Evolutionary conservation across 2,113 vertebrate species (phyloP), one percentile per base, ranked within the genome.

Genomic region (Cichladusa arquata): DNA sequence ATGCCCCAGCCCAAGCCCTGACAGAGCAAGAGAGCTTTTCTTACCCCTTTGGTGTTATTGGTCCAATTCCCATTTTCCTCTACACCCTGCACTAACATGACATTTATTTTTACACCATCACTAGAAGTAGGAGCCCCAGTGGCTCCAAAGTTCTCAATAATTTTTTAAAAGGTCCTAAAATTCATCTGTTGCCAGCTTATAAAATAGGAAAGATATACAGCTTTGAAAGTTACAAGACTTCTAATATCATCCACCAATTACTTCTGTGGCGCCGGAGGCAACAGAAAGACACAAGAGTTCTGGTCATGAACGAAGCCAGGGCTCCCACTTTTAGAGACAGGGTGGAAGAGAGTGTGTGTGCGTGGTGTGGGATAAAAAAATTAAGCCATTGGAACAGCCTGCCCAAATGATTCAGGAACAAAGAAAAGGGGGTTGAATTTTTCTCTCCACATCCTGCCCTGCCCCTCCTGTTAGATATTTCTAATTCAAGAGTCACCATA

Each of bases 131-230:
- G 69, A 96, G 56, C 23, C 76, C 58, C 72, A 57, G 72, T 81
- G 90, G 84, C 93, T 94, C 93, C 76, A 38, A 90, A 83, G 22
- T 48, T 73, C 64, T 78, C 90, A 78, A 56, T 92, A 96, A 60
- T 81, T 93, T 97, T 95, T 95, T 85, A 24, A 95, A 92, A 93
- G 92, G 61, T 81, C 69, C 86, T 90, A 88, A 96, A 97, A 94
- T 86, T 81, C 82, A 81, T 93, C 80, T 92, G 60, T 81, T 95
- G 77, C 90, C 90, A 96, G 77, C 90, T 88, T 96, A 92, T 92
- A 95, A 95, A 96, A 94, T 28, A 84, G 44, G 31, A 88, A 95
- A 96, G 86, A 96, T 71, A 90, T 29, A 90, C 53, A 86, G 69
- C 65, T 57, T 86, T 78, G 47, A 29, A 88, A 81, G 82, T 95